Percentiles rank a stretch among this genome's conserved stretches.
phyloP scores from a whole-genome alignment of 2,797 vertebrate genomes.

The Melanotaenia parkinsoni region DNA sequence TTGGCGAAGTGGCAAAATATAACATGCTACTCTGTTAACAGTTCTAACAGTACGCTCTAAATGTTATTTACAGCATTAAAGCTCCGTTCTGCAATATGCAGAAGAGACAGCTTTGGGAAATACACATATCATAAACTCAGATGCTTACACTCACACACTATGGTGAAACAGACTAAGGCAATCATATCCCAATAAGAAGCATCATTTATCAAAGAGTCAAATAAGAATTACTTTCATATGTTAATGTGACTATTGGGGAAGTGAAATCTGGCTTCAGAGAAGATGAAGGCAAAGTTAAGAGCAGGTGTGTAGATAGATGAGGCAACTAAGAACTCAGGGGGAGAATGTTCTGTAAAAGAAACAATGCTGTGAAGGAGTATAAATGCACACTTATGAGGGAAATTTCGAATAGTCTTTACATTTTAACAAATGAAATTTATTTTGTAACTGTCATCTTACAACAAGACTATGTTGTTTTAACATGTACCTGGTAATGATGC shows the following conservation, averaged over 20 bases:
- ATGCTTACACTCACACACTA: not conserved
- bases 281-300: not conserved
- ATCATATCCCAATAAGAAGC: constrained; percentile 38
- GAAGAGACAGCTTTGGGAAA: constrained; percentile 2
- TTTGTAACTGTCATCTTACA: no score
- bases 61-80: constrained; percentile 17
- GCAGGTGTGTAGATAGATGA: not conserved
- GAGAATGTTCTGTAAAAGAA: not conserved
- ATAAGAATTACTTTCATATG: not conserved
- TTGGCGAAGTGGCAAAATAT: constrained; percentile 9
- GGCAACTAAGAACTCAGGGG: not conserved
- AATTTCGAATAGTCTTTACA: no score
- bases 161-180: constrained; percentile 15
- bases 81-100: constrained; percentile 8
- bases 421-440: no score
- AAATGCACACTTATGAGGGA: no score
- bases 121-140: not conserved
- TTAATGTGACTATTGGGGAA: not conserved
- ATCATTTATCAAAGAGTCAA: constrained; percentile 27
- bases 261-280: not conserved
- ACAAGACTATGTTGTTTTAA: not conserved
- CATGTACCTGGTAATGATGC: not conserved
- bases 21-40: not conserved
- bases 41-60: no score
- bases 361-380: not conserved